Conservation (phyloP, 1,140 invertebrate species). For the Drosophila watanabei region DNA sequence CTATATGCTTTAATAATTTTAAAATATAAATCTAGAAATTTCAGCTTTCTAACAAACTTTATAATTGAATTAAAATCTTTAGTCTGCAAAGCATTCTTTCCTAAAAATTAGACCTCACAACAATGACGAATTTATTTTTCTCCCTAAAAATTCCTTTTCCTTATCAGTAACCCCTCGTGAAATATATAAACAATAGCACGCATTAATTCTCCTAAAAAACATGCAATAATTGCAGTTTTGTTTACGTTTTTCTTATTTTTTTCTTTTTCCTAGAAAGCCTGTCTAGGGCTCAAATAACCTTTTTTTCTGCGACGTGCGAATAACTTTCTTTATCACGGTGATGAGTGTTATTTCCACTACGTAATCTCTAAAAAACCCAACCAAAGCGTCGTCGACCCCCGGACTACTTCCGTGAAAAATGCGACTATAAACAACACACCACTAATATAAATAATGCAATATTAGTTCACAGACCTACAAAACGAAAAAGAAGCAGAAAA, state of each 20-base stretch:
- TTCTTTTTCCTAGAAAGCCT: slow-evolving; percentile 5
- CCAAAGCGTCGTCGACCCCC: slow-evolving; percentile 6
- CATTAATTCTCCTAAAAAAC: slow-evolving; percentile 7
- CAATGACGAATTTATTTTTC: background rate
- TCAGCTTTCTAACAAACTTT: no score
- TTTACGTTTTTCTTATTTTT: slow-evolving; percentile 10
- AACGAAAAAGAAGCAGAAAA: background rate
- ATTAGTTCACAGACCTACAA: slow-evolving; percentile 29
- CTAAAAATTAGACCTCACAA: background rate
- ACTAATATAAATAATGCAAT: slow-evolving; percentile 56
- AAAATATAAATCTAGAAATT: no score
- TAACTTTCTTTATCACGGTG: slow-evolving; percentile 61
- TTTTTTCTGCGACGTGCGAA: slow-evolving; percentile 40
- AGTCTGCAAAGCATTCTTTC: no score
- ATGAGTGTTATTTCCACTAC: slow-evolving; percentile 49
- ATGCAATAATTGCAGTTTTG: slow-evolving; percentile 23
- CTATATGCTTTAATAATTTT: no score
- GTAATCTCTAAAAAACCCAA: slow-evolving; percentile 33
- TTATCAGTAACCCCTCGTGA: background rate
- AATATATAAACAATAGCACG: background rate
- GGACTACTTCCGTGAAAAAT: slow-evolving; percentile 61
- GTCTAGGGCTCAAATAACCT: background rate
- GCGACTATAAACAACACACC: slow-evolving; percentile 43
- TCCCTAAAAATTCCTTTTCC: background rate
- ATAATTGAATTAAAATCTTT: no score